Evolutionary conservation across 1,140 invertebrate genomes (phyloP), one percentile per base, ranked within the genome.

Genomic region (Bombus sibiricus): DNA sequence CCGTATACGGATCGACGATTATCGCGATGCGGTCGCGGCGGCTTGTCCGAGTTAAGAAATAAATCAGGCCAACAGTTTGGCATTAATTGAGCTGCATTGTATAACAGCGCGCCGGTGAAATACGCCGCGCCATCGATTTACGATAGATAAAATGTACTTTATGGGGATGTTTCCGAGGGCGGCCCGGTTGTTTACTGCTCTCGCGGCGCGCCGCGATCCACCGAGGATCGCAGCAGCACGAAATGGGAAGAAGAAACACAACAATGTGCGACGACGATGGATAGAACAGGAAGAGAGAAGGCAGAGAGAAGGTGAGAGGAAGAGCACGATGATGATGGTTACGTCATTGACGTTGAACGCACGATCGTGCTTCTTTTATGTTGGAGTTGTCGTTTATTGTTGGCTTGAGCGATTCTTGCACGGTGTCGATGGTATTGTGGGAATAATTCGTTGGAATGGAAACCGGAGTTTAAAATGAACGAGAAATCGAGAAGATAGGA

Each of bases 1-100:
- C 89, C 89, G 86, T 90, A 91, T 91, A 90, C 86, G 89, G 89
- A 53, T 39, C 62, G 89, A 22, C 83, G 86, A 91, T 90, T 84
- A 90, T 91, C 89, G 89, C 89, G 89, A 91, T 90, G 81, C 53
- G 78, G 86, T 76, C 37, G 79, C 64, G 28, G 71, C 88, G 59
- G 79, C 47, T 41, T 76, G 71, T 76, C 75, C 76, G 91, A 92
- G 91, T 93, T 93, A 92, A 93, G 92, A 93, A 94, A 95, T 94
- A 94, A 94, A 94, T 95, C 94, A 95, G 93, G 88, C 83, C 91
- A 93, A 92, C 92, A 89, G 93, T 93, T 93, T 93, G 94, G 94
- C 94, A 95, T 94, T 95, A 94, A 95, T 94, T 95, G 94, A 95
- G 94, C 94, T 90, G 92, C 94, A 94, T 94, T 94, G 93, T 95